Evolutionary conservation across 37 sponge, comb jelly and placozoan genomes (phyloP), one percentile per base, ranked within the genome.

Genomic region (Theonella swinhoei): DNA sequence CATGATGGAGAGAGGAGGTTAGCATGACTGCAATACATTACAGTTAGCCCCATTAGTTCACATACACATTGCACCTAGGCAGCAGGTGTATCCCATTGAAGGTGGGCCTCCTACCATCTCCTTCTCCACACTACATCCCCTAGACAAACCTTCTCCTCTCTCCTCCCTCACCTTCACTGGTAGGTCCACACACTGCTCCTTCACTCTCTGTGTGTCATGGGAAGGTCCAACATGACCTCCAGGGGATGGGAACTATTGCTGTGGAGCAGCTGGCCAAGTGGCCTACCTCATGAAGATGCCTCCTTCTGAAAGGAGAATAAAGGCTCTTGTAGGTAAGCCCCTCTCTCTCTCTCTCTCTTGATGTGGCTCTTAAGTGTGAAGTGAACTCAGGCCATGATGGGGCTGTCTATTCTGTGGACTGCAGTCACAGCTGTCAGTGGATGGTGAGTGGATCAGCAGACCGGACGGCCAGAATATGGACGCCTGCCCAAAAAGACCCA

Each of bases 401-500:
- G 29, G 34, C 66, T 20, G 79, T 93, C 17, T 5, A 24, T 22
- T 79, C 80, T 9, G 68, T 61, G 1, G 22, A 69, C 29, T 95
- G 96, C 91, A 93, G 91, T 60, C 81, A 85, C 70, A 62, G 62
- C 42, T 68, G 80, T 47, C 47, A 75, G 34, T 90, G 76, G 82
- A 68, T 95, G 40, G 1, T 95, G 26, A 70, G 94, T 0, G 61
- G 85, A 22, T 95, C 96, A 0, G 63, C 82, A 43, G 96, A 95
- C 61, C 74, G 77, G 73, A 95, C 88, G 0, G 96, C 94, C 4
- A 36, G 84, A 37, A 58, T 95, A 40, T 92, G 96, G 96, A 62
- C 64, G 7, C 39, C 47, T 30, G 72, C 40, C 4, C 83, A 63
- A 14, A 85, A 93, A 64, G 86, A 93, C 3, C 91, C 94, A 4